Evolutionary conservation across 1,140 invertebrate species (phyloP), one percentile per base, ranked within the genome.

Genomic region (Penaeus indicus): DNA sequence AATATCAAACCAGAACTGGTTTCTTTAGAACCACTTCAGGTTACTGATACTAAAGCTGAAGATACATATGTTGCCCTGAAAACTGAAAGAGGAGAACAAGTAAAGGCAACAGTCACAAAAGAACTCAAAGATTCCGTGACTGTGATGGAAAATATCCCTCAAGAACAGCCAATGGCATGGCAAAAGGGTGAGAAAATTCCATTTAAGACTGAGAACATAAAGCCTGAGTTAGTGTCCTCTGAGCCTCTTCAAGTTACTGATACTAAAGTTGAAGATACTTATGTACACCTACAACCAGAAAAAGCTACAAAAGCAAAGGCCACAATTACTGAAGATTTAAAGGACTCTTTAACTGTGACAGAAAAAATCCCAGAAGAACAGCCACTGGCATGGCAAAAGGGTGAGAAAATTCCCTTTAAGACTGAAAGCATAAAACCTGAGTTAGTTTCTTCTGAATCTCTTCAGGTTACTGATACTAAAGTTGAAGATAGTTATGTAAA

Each of bases 321-420:
- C 27, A 81, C 38, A 27, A 78, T 86, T n/a, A 86, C 77, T 67
- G 78, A 86, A 69, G 85, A 86, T 32, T 62, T 86, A 22, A 54
- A 81, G 42, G 81, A 83, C 67, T 90, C 84, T 21, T 21, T 90
- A n/a, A 86, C 89, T 54, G 61, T 90, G 10, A 90, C 89, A 21
- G 89, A 90, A 81, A 84, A 79, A 8, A 78, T 89, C 38, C 54
- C 84, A 11, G 77, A 86, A 38, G 88, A 89, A 32, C 32, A 86
- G 11, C 85, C 85, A 69, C 79, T 77, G 25, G 62, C 85, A 64
- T 86, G 61, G 61, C 27, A 38, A 54, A 62, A 86, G 42, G 85
- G 85, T 19, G 85, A 86, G n/a, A 86, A 81, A 42, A 67, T 86
- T 38, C 85, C 85, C 27, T 81, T 86, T 42, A 86, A 54, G 80